Evolutionary conservation across 2,113 vertebrate genomes (phyloP).

Genomic region (Tyrannus savana): DNA sequence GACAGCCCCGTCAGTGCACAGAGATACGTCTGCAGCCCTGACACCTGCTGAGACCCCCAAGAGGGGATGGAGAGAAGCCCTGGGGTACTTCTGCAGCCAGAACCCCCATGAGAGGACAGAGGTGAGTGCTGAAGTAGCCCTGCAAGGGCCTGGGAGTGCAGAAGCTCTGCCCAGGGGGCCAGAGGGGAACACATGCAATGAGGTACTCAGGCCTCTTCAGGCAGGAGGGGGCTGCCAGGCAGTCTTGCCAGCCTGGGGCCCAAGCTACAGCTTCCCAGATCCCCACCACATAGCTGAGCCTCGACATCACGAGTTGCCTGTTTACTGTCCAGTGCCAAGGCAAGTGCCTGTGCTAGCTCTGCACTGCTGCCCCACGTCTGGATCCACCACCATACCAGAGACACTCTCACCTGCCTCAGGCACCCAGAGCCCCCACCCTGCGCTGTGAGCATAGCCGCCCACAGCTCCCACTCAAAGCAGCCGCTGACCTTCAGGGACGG

Average conservation of each 20-base stretch:
- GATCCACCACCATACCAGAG: neutral
- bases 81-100: neutral
- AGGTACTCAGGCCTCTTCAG: neutral
- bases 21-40: neutral
- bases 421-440: neutral
- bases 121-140: neutral
- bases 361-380: rapidly evolving
- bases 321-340: neutral
- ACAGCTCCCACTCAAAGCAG: neutral
- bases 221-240: neutral
- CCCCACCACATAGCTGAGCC: neutral
- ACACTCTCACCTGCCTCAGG: neutral
- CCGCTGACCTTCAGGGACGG: neutral
- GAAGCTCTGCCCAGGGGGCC: neutral
- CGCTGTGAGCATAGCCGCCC: rapidly evolving
- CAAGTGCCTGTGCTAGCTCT: neutral
- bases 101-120: neutral
- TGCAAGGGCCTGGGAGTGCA: neutral
- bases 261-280: neutral
- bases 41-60: neutral
- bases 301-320: neutral
- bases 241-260: neutral
- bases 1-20: rapidly evolving
- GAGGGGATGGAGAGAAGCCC: neutral
- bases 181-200: neutral